Base-by-base conservation (phyloP, 2,888 invertebrate genomes). In the Aleiodes leptofemur region DNA sequence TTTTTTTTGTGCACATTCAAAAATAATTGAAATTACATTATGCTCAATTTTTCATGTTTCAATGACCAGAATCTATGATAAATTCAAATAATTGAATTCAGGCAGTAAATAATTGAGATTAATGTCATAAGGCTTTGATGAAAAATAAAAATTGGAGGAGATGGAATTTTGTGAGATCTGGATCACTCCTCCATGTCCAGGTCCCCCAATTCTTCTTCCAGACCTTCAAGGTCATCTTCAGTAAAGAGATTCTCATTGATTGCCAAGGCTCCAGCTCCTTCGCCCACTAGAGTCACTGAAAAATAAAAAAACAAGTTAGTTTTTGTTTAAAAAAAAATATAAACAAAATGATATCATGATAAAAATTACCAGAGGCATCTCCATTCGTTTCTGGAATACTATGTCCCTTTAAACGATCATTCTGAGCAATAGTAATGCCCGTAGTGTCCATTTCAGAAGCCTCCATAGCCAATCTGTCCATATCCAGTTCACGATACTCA, bases 201-300 rank as follows among this genome's bases (percentile, higher is more conserved):
- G 86, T 95, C 95, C 86, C 96, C 94, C 77, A 97, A 90, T 89
- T 97, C 96, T 84, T 96, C 96, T 84, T 96, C 95, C 81, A 95
- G 88, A 76, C 92, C 94, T 79, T 94, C 96, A 72, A 96, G 90
- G 85, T 96, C 96, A 87, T 95, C 96, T 85, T 95, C 97, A 31
- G 95, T 92, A 91, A 97, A 97, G n/a, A 97, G 93, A 90, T 97
- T 96, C 89, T 97, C 97, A 90, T 97, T 97, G 82, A 97, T 97
- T 71, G 96, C 95, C 56, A 95, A 94, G 7, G 94, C 94, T 75
- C 92, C 90, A 50, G 91, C 91, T 69, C 89, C 90, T 81, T 90
- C 91, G 16, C 84, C 86, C 48, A 81, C 83, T 57, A 86, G 74
- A 56, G 80, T 80, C 74, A 85, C 87, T 78, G n/a, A 72, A 34